Percentiles rank a stretch among this genome's conserved stretches.
phyloP scores from a whole-genome alignment of 2,797 vertebrate genomes.

The Sandelia bainsii region DNA sequence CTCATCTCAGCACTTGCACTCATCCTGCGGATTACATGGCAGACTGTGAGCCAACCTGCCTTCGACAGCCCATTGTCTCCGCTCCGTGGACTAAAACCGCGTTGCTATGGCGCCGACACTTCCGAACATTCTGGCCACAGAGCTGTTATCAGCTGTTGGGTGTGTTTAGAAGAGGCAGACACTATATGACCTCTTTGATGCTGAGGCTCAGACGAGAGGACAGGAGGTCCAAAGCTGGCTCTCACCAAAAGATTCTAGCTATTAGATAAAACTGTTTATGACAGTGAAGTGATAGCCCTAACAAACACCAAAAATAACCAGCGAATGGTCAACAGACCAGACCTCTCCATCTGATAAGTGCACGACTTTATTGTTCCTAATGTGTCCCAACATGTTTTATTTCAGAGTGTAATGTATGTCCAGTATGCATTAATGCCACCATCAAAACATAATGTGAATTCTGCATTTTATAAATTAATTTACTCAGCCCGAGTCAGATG shows the following conservation, averaged over 20 bases:
- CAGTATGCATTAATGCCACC: background rate
- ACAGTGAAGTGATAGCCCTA: constrained; percentile 20
- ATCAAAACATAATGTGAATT: background rate
- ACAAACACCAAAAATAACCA: constrained; percentile 61
- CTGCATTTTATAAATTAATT: background rate
- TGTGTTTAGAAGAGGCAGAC: constrained; percentile 47
- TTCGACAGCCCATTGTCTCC: constrained; percentile 67
- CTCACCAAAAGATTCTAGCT: constrained; percentile 14
- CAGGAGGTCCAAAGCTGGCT: background rate
- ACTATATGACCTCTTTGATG: constrained; percentile 33
- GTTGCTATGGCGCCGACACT: constrained; percentile 49
- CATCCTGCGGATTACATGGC: constrained; percentile 66
- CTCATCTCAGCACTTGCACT: constrained; percentile 63
- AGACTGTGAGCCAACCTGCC: constrained; percentile 57
- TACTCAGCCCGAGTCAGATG: constrained; percentile 4
- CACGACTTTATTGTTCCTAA: constrained; percentile 19
- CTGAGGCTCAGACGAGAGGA: constrained; percentile 13
- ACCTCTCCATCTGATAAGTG: constrained; percentile 24
- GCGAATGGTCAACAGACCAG: constrained; percentile 34
- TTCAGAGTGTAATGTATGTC: background rate
- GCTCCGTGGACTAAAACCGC: constrained; percentile 58
- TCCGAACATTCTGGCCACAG: constrained; percentile 69
- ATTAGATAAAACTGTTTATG: constrained; percentile 49
- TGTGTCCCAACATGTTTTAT: constrained; percentile 1
- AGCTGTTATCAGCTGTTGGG: constrained; percentile 61